Evolutionary conservation across 2,888 invertebrate genomes (phyloP).

Genomic region (Chymomyza caudatula): DNA sequence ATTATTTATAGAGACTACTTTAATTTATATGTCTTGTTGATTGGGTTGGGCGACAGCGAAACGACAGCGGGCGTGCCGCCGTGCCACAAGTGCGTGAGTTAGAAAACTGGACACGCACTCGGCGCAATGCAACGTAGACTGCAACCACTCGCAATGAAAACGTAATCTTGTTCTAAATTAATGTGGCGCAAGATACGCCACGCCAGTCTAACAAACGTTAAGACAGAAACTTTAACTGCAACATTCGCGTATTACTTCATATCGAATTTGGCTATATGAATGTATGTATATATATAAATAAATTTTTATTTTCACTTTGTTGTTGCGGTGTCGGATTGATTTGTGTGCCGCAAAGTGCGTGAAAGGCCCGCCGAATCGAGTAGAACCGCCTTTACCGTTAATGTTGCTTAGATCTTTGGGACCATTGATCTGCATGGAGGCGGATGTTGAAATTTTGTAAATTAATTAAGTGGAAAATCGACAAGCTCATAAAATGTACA

Average conservation of each 20-base stretch:
- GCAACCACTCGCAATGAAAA: slow-evolving; percentile 32
- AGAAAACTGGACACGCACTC: neutral
- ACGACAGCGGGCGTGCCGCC: slow-evolving; percentile 63
- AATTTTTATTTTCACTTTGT: slow-evolving; percentile 24
- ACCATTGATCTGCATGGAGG: slow-evolving; percentile 23
- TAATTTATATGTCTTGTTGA: slow-evolving; percentile 48
- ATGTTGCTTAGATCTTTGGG: neutral
- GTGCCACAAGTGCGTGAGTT: neutral
- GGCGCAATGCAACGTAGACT: neutral
- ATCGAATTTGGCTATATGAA: slow-evolving; percentile 48
- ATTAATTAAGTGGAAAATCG: slow-evolving; percentile 68
- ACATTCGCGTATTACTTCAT: slow-evolving; percentile 59
- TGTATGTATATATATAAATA: slow-evolving; percentile 19
- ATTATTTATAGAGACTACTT: slow-evolving; percentile 69
- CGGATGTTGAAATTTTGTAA: slow-evolving; percentile 66
- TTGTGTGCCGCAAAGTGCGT: slow-evolving; percentile 53
- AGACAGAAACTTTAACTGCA: slow-evolving; percentile 10
- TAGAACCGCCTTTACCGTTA: neutral
- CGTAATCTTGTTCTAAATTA: slow-evolving; percentile 68
- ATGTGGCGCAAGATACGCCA: slow-evolving; percentile 63
- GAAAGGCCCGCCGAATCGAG: slow-evolving; percentile 45
- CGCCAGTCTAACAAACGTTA: neutral
- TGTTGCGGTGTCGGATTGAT: slow-evolving; percentile 39
- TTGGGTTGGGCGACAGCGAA: slow-evolving; percentile 59
- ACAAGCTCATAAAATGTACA: slow-evolving; percentile 37